Conservation (phyloP, 2,113 vertebrate species). For the Seriola dumerili region DNA sequence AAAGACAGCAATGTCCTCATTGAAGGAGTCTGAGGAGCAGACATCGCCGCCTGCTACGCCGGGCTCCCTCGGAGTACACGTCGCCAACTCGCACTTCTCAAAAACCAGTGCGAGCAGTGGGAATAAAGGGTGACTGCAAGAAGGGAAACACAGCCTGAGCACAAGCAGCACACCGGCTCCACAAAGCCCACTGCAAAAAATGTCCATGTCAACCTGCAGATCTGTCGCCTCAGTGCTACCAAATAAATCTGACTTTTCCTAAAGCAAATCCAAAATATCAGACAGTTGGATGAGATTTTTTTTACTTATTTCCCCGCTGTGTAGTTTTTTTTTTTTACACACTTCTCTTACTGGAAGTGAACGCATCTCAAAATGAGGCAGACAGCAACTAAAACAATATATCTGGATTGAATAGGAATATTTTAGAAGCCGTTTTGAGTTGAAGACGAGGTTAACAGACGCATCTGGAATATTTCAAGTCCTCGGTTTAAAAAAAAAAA, state of each 20-base stretch:
- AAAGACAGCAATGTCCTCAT: slow-evolving; percentile 99
- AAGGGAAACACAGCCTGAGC: slow-evolving; percentile 81
- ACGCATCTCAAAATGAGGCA: background rate
- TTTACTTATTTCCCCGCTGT: background rate
- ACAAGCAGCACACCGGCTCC: slow-evolving; percentile 68
- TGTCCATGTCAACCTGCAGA: slow-evolving; percentile 36
- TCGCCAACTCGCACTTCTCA: slow-evolving; percentile 99
- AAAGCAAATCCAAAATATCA: background rate
- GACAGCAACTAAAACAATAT: background rate
- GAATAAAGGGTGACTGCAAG: slow-evolving; percentile 98
- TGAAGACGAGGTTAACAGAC: background rate
- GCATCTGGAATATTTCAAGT: slow-evolving; percentile 37
- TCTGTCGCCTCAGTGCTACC: background rate
- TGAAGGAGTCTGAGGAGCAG: slow-evolving; percentile 99
- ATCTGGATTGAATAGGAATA: background rate
- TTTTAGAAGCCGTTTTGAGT: background rate
- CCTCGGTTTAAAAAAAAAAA: background rate
- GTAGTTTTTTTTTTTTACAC: background rate
- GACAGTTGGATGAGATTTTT: background rate
- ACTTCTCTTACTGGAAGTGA: background rate
- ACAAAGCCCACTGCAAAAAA: slow-evolving; percentile 70
- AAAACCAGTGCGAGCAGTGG: slow-evolving; percentile 98
- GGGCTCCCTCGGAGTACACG: slow-evolving; percentile 98
- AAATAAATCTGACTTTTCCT: background rate
- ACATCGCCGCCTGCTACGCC: slow-evolving; percentile 99